Evolutionary conservation across 2,888 invertebrate genomes (phyloP).

Genomic region (Patella ulyssiponensis): DNA sequence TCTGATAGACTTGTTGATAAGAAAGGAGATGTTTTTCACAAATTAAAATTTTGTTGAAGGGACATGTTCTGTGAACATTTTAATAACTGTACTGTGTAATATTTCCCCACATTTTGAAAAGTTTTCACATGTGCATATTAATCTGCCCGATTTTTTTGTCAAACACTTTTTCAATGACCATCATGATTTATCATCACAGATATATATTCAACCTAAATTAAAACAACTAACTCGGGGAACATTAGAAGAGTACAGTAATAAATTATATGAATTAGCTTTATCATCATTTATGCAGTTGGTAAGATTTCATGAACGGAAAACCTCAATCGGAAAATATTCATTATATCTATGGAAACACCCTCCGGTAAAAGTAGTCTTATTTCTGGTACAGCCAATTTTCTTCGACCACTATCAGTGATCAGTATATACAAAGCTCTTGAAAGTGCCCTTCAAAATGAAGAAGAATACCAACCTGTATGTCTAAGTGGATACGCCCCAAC

Average conservation of each 20-base stretch:
- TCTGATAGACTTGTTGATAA: too few relatives aligned
- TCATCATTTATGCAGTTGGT: not conserved
- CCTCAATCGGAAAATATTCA: not conserved
- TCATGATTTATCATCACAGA: too few relatives aligned
- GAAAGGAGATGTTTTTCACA: too few relatives aligned
- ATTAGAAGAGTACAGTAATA: not conserved
- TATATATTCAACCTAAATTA: too few relatives aligned
- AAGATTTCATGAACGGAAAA: not conserved
- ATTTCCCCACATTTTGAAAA: too few relatives aligned
- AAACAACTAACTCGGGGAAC: too few relatives aligned
- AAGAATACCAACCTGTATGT: slow-evolving; percentile 17
- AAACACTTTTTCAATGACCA: too few relatives aligned
- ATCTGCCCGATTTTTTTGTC: too few relatives aligned
- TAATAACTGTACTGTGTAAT: too few relatives aligned
- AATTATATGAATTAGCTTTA: slow-evolving; percentile 1
- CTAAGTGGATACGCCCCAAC: slow-evolving; percentile 20
- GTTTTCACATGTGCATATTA: too few relatives aligned
- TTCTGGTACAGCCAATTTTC: not conserved
- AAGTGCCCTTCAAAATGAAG: not conserved
- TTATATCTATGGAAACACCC: not conserved
- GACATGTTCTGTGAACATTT: too few relatives aligned
- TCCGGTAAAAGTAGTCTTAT: not conserved
- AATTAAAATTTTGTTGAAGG: too few relatives aligned
- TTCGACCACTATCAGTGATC: slow-evolving; percentile 1
- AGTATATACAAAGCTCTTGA: slow-evolving; percentile 15